Conservation (phyloP, 2,113 vertebrate genomes). For the Aldabrachelys gigantea region DNA sequence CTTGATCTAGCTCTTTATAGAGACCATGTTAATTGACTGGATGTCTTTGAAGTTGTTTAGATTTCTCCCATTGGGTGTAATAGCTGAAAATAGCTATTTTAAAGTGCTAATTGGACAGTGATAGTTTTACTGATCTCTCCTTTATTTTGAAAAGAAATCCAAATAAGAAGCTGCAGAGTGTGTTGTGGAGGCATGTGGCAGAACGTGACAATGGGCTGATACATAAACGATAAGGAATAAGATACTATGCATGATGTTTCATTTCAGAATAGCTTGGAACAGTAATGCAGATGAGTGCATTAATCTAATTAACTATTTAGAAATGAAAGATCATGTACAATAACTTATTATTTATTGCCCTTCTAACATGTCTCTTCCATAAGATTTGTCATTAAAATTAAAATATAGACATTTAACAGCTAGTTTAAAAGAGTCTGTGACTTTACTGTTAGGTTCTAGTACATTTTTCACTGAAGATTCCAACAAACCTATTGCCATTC, state of each 20-base stretch:
- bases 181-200: conserved; percentile 4
- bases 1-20: conserved; percentile 22
- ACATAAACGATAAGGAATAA: conserved; percentile 16
- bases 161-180: conserved; percentile 4
- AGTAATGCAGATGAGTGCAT: conserved; percentile 69
- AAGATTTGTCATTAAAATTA: conserved; percentile 72
- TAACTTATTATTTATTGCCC: conserved; percentile 76
- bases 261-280: conserved; percentile 53
- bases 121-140: conserved; percentile 60
- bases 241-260: conserved; percentile 48
- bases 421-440: conserved; percentile 65
- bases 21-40: conserved; percentile 58
- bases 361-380: conserved; percentile 60
- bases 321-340: conserved; percentile 72
- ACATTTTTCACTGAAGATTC: conserved; percentile 55
- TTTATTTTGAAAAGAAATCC: conserved; percentile 49
- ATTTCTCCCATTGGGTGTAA: not conserved
- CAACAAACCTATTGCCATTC: not conserved
- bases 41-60: conserved; percentile 53
- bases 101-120: conserved; percentile 57
- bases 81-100: conserved; percentile 43
- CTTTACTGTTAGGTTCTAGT: conserved; percentile 33
- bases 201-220: not conserved
- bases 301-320: conserved; percentile 78
- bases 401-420: conserved; percentile 63